These are phyloP conservation scores for Antechinus flavipes DNA, from an alignment of 2,113 vertebrate genomes.

Conservation along the genomic window DNA sequence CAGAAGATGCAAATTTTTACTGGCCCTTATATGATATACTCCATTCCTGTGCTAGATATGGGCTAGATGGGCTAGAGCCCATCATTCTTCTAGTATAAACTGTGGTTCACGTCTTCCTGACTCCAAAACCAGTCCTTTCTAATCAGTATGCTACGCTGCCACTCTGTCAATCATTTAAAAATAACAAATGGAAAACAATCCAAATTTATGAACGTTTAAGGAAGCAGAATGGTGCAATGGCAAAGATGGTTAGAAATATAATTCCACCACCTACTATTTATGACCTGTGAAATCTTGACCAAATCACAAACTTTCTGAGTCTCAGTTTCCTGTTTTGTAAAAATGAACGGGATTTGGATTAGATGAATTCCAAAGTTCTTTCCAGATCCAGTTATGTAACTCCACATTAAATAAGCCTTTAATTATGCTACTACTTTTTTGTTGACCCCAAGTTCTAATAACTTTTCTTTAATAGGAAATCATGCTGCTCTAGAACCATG, in stretches of 20 bases:
- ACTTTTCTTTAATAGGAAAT: not conserved
- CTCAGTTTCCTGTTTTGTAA: not conserved
- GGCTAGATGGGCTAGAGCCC: not conserved
- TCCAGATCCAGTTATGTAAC: not conserved
- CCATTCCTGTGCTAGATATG: not conserved
- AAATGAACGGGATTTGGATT: not conserved
- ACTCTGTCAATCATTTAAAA: not conserved
- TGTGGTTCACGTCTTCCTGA: not conserved
- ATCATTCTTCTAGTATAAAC: not conserved
- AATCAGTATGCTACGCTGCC: not conserved
- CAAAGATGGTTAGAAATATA: not conserved
- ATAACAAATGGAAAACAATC: not conserved
- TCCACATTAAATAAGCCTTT: not conserved
- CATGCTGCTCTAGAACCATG: not conserved
- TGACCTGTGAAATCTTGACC: not conserved
- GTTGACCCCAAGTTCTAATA: not conserved
- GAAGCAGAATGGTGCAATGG: not conserved
- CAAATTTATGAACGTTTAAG: not conserved
- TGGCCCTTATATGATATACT: not conserved
- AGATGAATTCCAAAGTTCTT: not conserved
- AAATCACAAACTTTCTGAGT: not conserved
- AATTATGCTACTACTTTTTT: not conserved
- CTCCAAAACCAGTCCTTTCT: not conserved
- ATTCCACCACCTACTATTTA: not conserved
- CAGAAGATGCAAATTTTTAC: not conserved